Base-by-base conservation (phyloP, 2,797 vertebrate species). In the Nothura maculosa region DNA sequence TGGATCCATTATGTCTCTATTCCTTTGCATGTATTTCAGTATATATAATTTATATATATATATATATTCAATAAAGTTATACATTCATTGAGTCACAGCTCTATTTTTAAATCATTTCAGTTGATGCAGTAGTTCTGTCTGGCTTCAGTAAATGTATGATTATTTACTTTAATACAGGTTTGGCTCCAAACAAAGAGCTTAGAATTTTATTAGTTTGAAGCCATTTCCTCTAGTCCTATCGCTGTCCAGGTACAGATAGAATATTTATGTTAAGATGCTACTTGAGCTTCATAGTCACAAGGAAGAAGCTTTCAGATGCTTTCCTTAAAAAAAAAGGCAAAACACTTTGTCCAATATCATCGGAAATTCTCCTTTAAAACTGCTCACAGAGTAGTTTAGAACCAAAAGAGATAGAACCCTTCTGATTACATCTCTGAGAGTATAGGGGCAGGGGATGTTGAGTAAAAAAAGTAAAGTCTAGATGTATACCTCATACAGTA, bases 181-280 rank as follows among this genome's bases (percentile, higher is more conserved):
- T 22, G 21, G 18, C 30, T 30, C 38, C 42, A 18, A 43, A 30
- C 30, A 45, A n/a, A n/a, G 30, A 66, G 13, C 4, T 0, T 63
- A 8, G 9, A 48, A 30, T 7, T 81, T 28, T 40, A 83, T 70
- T 30, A 52, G 12, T 21, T n/a, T n/a, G n/a, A n/a, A n/a, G n/a
- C n/a, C n/a, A n/a, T n/a, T n/a, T n/a, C n/a, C n/a, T n/a, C n/a
- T n/a, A n/a, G n/a, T n/a, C n/a, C n/a, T n/a, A n/a, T n/a, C n/a
- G n/a, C n/a, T n/a, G n/a, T n/a, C n/a, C n/a, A n/a, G n/a, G n/a
- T n/a, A n/a, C n/a, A n/a, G n/a, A n/a, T n/a, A 80, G 43, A 91
- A 64, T n/a, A 77, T 30, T 68, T 55, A 66, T 81, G 19, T 32
- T 87, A 61, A 63, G 50, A 68, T 58, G 38, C 18, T 83, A 62